Evolutionary conservation across 2,113 vertebrate genomes (phyloP).

Genomic region (Rhizomys pruinosus): DNA sequence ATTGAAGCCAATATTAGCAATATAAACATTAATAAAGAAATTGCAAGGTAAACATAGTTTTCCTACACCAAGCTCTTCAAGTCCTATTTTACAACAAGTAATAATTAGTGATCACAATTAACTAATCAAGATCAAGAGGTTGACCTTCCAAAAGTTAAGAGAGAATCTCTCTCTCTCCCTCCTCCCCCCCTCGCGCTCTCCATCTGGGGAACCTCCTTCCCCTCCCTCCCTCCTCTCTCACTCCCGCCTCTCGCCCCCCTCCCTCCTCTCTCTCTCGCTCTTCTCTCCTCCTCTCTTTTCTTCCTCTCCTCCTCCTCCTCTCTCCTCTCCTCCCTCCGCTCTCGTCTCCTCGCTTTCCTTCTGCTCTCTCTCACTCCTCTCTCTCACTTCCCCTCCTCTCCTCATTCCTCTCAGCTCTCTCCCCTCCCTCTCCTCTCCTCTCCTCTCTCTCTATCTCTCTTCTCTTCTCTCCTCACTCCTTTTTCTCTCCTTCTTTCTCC

Average conservation of each 20-base stretch:
- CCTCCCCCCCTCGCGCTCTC: neutral
- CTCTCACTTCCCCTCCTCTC: neutral
- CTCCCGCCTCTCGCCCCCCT: neutral
- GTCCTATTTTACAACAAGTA: too few species aligned
- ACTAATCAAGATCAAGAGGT: neutral
- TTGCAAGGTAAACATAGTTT: neutral
- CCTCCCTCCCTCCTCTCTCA: neutral
- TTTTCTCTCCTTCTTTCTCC: neutral
- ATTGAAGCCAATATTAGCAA: too few species aligned
- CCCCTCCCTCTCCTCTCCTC: neutral
- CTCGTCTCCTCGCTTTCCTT: too few species aligned
- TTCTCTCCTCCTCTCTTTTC: too few species aligned
- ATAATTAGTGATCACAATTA: neutral
- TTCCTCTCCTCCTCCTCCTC: rapidly evolving
- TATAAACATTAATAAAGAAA: too few species aligned
- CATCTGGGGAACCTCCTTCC: too few species aligned
- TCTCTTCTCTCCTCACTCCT: neutral
- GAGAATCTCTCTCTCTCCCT: neutral
- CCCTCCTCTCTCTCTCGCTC: too few species aligned
- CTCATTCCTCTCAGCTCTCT: neutral
- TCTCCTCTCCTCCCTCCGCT: neutral
- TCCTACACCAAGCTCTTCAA: neutral
- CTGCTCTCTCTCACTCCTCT: too few species aligned
- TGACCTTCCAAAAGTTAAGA: neutral
- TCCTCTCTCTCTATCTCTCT: neutral